Evolutionary conservation across 2,888 invertebrate genomes (phyloP), one percentile per base, ranked within the genome.

Genomic region (Conistra vaccinii): DNA sequence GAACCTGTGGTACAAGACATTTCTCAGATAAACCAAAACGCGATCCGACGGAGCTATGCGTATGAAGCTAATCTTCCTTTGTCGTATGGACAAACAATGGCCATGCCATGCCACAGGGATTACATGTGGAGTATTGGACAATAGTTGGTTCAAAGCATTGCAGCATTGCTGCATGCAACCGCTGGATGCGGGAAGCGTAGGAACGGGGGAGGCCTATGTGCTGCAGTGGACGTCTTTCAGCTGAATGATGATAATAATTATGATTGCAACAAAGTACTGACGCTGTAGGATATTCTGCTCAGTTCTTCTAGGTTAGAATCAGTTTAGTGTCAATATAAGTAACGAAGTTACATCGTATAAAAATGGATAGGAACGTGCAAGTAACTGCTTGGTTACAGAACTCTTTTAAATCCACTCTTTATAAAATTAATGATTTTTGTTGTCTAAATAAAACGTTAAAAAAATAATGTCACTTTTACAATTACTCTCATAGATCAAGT

Each of bases 1-100:
- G n/a, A 26, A 6, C 3, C 12, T 23, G 29, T 10, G 14, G 17
- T 14, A 72, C 2, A 4, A n/a, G 29, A 20, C 0, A 35, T 35
- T 35, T 35, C 35, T 35, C 6, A 35, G 20, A 32, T 17, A 51
- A 14, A 51, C 6, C 35, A 35, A 35, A 5, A 32, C 5, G 7
- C 5, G 26, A 35, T 23, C 26, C 5, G 17, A 48, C 29, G 26
- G 32, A 60, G 58, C 9, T 51, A 60, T 26, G 26, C 12, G 5
- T 61, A 23, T 51, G 4, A 17, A 75, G 17, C 65, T 42, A 32
- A 39, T 48, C 17, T 45, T 48, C 42, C 76, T 76, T 76, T 65
- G 76, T 76, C 4, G 20, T 48, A 6, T 2, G 26, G 14, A 26
- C 65, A 58, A 51, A 51, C 58, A 62, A 57, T 42, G 20, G 29